Conservation (phyloP, 2,797 vertebrate species). For the Lophius americanus region DNA sequence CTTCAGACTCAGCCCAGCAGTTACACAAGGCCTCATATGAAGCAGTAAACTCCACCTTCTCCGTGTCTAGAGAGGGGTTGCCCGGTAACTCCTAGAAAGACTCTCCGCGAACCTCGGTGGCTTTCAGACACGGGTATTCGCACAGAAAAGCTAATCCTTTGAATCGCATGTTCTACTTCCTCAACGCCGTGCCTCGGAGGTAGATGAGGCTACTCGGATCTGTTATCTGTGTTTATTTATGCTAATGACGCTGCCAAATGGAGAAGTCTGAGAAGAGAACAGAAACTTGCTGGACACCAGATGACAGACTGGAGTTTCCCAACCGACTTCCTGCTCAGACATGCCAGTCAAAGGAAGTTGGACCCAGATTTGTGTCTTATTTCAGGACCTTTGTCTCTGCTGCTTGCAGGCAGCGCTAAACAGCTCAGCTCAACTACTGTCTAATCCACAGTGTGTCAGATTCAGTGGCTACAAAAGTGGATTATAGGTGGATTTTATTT, state of each 20-base stretch:
- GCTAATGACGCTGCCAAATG: slow-evolving; percentile 27
- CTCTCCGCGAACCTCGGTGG: slow-evolving; percentile 50
- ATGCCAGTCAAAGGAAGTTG: slow-evolving; percentile 12
- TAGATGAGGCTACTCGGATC: slow-evolving; percentile 1
- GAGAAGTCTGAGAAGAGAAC: slow-evolving; percentile 63
- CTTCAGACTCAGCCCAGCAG: slow-evolving; percentile 28
- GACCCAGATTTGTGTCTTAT: slow-evolving; percentile 6
- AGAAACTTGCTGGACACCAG: slow-evolving; percentile 59
- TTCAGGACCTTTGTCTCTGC: slow-evolving; percentile 18
- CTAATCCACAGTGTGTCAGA: not conserved
- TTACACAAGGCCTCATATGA: slow-evolving; percentile 54
- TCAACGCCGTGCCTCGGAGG: slow-evolving; percentile 1
- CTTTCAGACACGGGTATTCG: not conserved
- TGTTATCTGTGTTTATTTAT: slow-evolving; percentile 30
- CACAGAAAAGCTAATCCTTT: slow-evolving; percentile 4
- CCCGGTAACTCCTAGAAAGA: slow-evolving; percentile 66
- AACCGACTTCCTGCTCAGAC: slow-evolving; percentile 56
- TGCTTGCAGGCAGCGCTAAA: not conserved
- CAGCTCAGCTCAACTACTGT: slow-evolving; percentile 2
- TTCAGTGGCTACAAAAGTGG: not conserved
- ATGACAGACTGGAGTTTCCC: slow-evolving; percentile 60
- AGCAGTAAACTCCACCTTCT: slow-evolving; percentile 43
- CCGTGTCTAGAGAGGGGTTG: slow-evolving; percentile 57
- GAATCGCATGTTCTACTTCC: slow-evolving; percentile 15
- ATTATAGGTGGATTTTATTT: too few relatives aligned